A percentile compares a stretch with the other conserved stretches of the same genome.
Conservation (phyloP, 2,797 vertebrate genomes). For the Schizopygopsis pylzovi region DNA sequence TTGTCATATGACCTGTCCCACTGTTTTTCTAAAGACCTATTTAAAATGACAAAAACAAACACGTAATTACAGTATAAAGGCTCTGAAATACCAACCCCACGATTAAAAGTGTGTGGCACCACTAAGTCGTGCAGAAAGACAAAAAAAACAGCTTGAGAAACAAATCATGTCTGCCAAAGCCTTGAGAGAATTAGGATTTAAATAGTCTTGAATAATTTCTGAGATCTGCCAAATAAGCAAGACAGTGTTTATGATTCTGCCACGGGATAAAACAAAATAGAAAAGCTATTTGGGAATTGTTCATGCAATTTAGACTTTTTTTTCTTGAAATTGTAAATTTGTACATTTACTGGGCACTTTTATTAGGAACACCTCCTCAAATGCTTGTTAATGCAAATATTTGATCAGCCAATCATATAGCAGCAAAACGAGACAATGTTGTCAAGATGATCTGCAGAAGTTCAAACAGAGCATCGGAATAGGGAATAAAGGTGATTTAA, state of each 20-base stretch:
- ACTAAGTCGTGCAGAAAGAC: conserved; percentile 20
- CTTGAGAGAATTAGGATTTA: conserved; percentile 41
- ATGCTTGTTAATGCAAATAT: not conserved
- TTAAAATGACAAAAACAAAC: conserved; percentile 48
- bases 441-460: not conserved
- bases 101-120: conserved; percentile 35
- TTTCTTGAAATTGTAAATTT: not conserved
- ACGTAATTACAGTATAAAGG: conserved; percentile 29
- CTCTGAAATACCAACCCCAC: not conserved
- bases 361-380: not conserved
- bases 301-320: too few relatives aligned
- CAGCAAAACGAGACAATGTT: not conserved
- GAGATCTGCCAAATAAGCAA: conserved; percentile 23
- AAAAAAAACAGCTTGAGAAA: conserved; percentile 28
- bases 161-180: conserved; percentile 24
- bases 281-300: not conserved
- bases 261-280: not conserved
- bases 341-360: not conserved
- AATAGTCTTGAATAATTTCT: conserved; percentile 46
- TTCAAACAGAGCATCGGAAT: not conserved
- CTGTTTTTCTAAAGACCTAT: conserved; percentile 36
- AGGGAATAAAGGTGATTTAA: not conserved
- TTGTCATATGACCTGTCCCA: conserved; percentile 31
- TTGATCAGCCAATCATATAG: not conserved
- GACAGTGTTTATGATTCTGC: not conserved